Conservation (phyloP, 2,797 vertebrate genomes). For the Iguana delicatissima region DNA sequence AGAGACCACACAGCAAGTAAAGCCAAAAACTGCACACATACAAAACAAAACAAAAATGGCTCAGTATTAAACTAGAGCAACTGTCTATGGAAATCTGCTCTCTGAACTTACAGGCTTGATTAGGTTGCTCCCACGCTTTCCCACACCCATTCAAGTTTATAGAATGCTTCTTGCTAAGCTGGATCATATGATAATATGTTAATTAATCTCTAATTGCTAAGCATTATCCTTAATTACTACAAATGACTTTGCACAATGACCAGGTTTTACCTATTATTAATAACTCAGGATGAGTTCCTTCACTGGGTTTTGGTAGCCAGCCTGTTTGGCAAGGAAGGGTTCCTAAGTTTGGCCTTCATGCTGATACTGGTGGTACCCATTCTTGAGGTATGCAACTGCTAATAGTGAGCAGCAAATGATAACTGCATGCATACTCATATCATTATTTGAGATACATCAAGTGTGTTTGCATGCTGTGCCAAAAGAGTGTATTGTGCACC, state of each 20-base stretch:
- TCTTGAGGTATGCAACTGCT: not conserved
- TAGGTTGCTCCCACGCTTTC: slow-evolving; percentile 39
- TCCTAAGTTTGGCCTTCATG: slow-evolving; percentile 10
- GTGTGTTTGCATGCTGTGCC: not conserved
- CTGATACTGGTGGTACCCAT: slow-evolving; percentile 11
- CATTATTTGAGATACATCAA: not conserved
- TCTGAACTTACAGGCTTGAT: slow-evolving; percentile 58
- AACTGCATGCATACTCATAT: not conserved
- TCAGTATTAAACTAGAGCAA: slow-evolving; percentile 31
- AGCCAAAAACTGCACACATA: slow-evolving; percentile 52
- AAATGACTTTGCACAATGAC: slow-evolving; percentile 73
- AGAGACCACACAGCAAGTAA: slow-evolving; percentile 20
- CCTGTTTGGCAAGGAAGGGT: not conserved
- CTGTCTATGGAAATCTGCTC: slow-evolving; percentile 54
- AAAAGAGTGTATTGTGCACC: not conserved
- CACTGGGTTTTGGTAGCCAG: slow-evolving; percentile 36
- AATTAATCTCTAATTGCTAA: slow-evolving; percentile 79
- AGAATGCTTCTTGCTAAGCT: slow-evolving; percentile 56
- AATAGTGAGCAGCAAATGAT: not conserved
- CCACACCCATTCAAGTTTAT: slow-evolving; percentile 61
- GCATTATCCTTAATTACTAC: slow-evolving; percentile 71
- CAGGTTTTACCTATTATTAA: slow-evolving; percentile 60
- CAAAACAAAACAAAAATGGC: slow-evolving; percentile 46
- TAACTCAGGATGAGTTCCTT: slow-evolving; percentile 20
- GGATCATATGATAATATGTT: slow-evolving; percentile 71